Base-by-base conservation (phyloP, 2,888 invertebrate genomes). In the Busseola fusca region DNA sequence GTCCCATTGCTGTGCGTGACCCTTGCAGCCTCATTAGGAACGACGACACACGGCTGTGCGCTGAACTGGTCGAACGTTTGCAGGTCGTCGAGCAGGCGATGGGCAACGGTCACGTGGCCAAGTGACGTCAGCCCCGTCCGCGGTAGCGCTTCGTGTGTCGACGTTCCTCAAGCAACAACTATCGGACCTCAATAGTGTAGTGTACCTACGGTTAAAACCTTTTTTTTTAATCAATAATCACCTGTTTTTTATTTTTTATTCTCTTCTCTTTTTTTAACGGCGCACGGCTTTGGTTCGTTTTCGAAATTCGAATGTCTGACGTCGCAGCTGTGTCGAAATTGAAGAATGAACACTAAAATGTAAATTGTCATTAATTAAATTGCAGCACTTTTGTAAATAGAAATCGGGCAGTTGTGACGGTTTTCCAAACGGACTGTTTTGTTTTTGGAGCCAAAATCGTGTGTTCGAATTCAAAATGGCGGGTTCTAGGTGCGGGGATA, bases 121-220 rank as follows among this genome's bases (percentile, higher is more conserved):
- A 94, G 93, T 94, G 94, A 95, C 89, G 88, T 84, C 89, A 73
- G 72, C 86, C 82, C 85, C 86, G 83, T 85, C 87, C 82, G 76
- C 88, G 86, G 86, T 82, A 90, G 89, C 91, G 91, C 93, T 87
- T 84, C 93, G 94, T 95, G 95, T 95, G 95, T 95, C 95, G 95
- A 91, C 95, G 95, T 95, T 95, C 94, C 95, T 93, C 92, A 84
- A 82, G 86, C 91, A 91, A 90, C 93, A 92, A 92, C 92, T 89
- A 87, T 92, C 94, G 94, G 95, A 94, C 95, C 95, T 95, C 95
- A 95, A 91, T 94, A 94, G 93, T 91, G 91, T 94, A 94, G 93
- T 93, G 92, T 93, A 91, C 90, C 87, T 87, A 88, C 86, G 87
- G 83, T 84, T 87, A 78, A 80, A 78, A 80, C 64, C 80, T 84